These are phyloP conservation scores for Lordiphosa fenestrarum DNA, from an alignment of 2,888 invertebrate genomes.

Conservation along the genomic window DNA sequence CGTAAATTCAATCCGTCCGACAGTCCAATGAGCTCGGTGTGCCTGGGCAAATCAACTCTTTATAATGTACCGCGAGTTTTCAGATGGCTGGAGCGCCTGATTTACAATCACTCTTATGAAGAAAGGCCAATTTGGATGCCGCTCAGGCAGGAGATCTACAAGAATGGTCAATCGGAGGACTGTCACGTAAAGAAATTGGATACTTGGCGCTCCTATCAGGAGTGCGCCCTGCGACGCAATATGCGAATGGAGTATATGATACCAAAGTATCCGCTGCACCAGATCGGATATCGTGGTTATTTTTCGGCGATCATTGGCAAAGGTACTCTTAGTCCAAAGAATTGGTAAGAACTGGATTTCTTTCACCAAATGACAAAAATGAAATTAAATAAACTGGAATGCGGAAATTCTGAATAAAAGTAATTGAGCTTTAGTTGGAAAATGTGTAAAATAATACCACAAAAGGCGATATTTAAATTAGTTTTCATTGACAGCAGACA, in stretches of 20 bases:
- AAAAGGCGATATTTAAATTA: no score
- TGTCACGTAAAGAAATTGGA: neutral
- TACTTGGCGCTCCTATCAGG: neutral
- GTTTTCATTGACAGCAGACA: no score
- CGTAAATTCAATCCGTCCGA: conserved; percentile 8
- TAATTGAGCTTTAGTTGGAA: no score
- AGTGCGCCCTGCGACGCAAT: conserved; percentile 2
- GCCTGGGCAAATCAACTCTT: conserved; percentile 8
- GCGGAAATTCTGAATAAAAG: no score
- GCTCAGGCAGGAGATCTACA: conserved; percentile 2
- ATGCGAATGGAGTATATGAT: conserved; percentile 7
- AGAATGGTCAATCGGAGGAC: neutral
- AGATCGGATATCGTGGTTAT: neutral
- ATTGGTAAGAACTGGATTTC: no score
- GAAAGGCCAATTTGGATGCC: neutral
- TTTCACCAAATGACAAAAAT: no score
- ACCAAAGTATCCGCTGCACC: conserved; percentile 11
- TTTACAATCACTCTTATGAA: neutral
- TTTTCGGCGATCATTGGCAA: no score
- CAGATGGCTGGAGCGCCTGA: neutral
- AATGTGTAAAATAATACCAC: no score
- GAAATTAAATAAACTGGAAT: no score
- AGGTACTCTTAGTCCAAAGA: no score
- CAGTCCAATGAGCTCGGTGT: neutral
- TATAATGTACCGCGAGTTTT: conserved; percentile 13